Base-by-base conservation (phyloP, 2,888 invertebrate genomes). In the Bugula neritina region DNA sequence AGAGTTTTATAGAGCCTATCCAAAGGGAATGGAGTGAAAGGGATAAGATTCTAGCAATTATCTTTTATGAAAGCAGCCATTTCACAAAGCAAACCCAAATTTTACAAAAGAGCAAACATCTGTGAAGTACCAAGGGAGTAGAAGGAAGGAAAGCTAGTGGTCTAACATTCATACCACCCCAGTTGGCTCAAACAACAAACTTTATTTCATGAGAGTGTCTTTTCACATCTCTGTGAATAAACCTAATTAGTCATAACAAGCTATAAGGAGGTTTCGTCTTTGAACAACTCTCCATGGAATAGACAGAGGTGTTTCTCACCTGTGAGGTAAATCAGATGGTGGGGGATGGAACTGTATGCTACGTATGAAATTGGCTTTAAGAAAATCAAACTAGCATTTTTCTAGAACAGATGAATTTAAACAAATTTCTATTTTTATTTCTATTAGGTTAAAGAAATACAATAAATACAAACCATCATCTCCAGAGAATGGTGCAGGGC, bases 11-110 rank as follows among this genome's bases (percentile, higher is more conserved):
- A 31, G 13, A 27, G 31, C 2, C 63, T 5, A 34, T 5, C 63
- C 31, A 29, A 43, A 29, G 63, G 63, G 34, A 63, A 5, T n/a
- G n/a, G 3, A 27, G 23, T 27, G 57, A 57, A 57, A 57, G 57
- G 23, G 57, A 27, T 57, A 57, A 57, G n/a, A 27, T 31, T 63
- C 21, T 63, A 63, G n/a, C n/a, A n/a, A 63, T 63, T 34, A 27
- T 63, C 63, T 63, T 63, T n/a, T 3, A 21, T 34, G 63, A 63
- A 27, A 31, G 31, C 27, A 63, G 63, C 29, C 10, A 5, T 43
- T 13, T 25, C 63, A 63, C 63, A 63, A 63, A 63, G 63, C 25
- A 63, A 17, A 63, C 63, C 63, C 63, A 34, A 31, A 63, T 25
- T 27, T 63, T 21, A 63, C 63, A 63, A 63, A 63, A 63, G 63